These are phyloP conservation scores for Actias luna DNA, from an alignment of 2,888 invertebrate genomes.

Conservation along the genomic window DNA sequence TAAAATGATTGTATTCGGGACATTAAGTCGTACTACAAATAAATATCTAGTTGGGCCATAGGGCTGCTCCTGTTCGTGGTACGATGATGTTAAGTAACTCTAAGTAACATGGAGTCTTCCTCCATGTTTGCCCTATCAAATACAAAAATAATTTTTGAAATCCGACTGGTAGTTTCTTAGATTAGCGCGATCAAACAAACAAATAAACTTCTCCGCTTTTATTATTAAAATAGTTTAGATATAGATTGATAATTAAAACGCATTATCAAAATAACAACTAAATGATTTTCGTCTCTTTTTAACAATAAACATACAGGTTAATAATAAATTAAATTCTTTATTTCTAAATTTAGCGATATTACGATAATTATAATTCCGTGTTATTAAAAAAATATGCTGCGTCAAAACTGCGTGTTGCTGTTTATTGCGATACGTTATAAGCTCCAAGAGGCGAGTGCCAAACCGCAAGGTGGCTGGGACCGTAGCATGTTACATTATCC, in stretches of 20 bases:
- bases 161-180: too few relatives aligned
- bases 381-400: neutral
- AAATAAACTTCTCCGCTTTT: too few relatives aligned
- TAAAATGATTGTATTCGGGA: too few relatives aligned
- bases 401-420: neutral
- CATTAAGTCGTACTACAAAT: too few relatives aligned
- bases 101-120: too few relatives aligned
- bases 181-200: too few relatives aligned
- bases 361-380: neutral
- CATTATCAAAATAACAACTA: neutral
- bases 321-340: neutral
- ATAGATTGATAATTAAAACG: neutral
- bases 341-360: neutral
- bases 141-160: too few relatives aligned
- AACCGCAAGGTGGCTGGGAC: slow-evolving; percentile 47
- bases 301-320: neutral
- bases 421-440: slow-evolving; percentile 25
- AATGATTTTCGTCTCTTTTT: neutral
- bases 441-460: slow-evolving; percentile 38
- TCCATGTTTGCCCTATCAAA: too few relatives aligned
- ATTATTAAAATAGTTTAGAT: too few relatives aligned
- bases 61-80: too few relatives aligned
- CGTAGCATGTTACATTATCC: slow-evolving; percentile 49
- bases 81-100: too few relatives aligned
- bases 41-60: too few relatives aligned